A percentile compares a stretch with the other conserved stretches of the same genome.
Conservation (phyloP, 1,140 invertebrate genomes). For the Apolygus lucorum region DNA sequence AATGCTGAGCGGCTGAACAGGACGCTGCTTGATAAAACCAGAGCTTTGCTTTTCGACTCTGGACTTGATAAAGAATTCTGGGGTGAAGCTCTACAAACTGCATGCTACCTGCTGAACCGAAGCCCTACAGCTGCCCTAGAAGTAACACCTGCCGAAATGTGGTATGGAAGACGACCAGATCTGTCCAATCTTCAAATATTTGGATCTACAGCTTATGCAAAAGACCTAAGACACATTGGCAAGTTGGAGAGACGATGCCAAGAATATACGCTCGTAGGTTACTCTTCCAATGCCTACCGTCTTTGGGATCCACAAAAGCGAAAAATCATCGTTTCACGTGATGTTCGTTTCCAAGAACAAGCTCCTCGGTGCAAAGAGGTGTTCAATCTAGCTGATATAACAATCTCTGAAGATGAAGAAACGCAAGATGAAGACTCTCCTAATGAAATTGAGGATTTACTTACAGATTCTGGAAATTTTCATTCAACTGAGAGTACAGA, state of each 20-base stretch:
- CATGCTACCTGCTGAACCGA: conserved; percentile 35
- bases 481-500: not conserved
- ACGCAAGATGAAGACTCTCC: not conserved
- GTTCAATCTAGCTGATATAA: conserved; percentile 11
- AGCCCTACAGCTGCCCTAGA: conserved; percentile 25
- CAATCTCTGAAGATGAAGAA: conserved; percentile 14
- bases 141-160: conserved; percentile 35
- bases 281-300: not conserved
- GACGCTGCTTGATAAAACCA: conserved; percentile 36
- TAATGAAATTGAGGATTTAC: not conserved
- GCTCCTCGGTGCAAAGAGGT: conserved; percentile 19
- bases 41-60: conserved; percentile 36
- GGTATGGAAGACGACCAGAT: conserved; percentile 34
- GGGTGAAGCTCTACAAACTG: conserved; percentile 34
- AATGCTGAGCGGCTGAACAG: conserved; percentile 38
- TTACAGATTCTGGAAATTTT: not conserved
- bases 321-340: conserved; percentile 26
- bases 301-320: not conserved
- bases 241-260: conserved; percentile 20
- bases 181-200: conserved; percentile 36
- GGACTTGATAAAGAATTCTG: conserved; percentile 33
- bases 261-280: conserved; percentile 1
- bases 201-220: conserved; percentile 34
- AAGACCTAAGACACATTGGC: conserved; percentile 31
- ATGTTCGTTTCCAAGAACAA: conserved; percentile 30